Conservation (phyloP, 2,797 vertebrate genomes). For the Tapirus indicus region DNA sequence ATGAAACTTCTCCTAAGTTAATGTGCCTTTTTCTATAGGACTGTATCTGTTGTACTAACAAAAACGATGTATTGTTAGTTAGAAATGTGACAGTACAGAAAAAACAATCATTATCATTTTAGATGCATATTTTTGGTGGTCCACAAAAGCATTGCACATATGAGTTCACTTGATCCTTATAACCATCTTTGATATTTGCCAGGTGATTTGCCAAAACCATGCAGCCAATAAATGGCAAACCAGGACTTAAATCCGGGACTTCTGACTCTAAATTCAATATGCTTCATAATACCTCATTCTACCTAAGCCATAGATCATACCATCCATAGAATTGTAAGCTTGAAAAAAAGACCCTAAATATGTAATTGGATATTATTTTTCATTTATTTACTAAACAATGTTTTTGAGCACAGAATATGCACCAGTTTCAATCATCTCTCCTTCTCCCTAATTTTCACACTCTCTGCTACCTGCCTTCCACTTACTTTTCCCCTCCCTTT, state of each 20-base stretch:
- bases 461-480: neutral
- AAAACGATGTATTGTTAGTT: neutral
- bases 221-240: neutral
- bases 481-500: rapidly evolving
- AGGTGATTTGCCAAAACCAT: neutral
- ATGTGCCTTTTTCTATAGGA: neutral
- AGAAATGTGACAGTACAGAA: neutral
- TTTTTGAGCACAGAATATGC: neutral
- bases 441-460: neutral
- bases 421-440: neutral
- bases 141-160: neutral
- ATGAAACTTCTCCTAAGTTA: neutral
- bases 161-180: neutral
- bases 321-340: neutral
- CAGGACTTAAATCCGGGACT: neutral
- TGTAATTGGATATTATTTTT: neutral
- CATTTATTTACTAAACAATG: neutral
- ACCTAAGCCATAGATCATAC: neutral
- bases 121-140: neutral
- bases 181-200: neutral
- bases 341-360: neutral
- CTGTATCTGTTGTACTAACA: neutral
- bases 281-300: neutral
- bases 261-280: neutral
- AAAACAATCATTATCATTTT: neutral